Evolutionary conservation across 2,113 vertebrate species (phyloP), one percentile per base, ranked within the genome.

Genomic region (Archilochus colubris): DNA sequence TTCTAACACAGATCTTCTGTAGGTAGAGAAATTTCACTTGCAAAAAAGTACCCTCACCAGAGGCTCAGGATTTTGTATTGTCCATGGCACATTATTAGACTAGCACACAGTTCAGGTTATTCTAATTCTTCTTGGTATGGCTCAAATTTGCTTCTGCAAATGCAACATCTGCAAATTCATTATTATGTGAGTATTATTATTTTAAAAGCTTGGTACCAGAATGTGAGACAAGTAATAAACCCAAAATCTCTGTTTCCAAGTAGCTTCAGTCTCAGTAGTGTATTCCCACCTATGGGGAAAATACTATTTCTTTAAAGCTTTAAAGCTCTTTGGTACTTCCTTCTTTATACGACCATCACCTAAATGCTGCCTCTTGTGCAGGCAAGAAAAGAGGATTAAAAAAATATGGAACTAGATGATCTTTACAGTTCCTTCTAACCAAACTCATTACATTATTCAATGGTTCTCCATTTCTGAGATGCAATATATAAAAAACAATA

Each of bases 141-240:
- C 68, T 61, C 75, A 93, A 46, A 87, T 87, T 89, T 81, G 33
- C 92, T 93, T 79, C 84, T 94, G 85, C 81, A 95, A 70, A 53
- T 89, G 69, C 28, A 67, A 50, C n/a, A 84, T 84, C 73, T 87
- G 33, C 55, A 86, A 92, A 89, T 81, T 84, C 88, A 88, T 84
- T 95, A 21, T 85, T 94, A 93, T 53, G 68, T 44, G 18, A 93
- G 30, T 36, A 36, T 78, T 90, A 80, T 70, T 89, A 53, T 84
- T 96, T 92, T 88, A 83, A 62, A 72, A 33, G 24, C 58, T 86
- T 94, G 3, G 0, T 72, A 75, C 24, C 38, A 68, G 36, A 59
- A 63, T 83, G 8, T 58, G 31, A 70, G 57, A 64, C 12, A 83
- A 94, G 68, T 61, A 68, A 80, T 53, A 70, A 72, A 64, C 15